Conservation (phyloP, 2,797 vertebrate genomes). For the Furcifer pardalis region DNA sequence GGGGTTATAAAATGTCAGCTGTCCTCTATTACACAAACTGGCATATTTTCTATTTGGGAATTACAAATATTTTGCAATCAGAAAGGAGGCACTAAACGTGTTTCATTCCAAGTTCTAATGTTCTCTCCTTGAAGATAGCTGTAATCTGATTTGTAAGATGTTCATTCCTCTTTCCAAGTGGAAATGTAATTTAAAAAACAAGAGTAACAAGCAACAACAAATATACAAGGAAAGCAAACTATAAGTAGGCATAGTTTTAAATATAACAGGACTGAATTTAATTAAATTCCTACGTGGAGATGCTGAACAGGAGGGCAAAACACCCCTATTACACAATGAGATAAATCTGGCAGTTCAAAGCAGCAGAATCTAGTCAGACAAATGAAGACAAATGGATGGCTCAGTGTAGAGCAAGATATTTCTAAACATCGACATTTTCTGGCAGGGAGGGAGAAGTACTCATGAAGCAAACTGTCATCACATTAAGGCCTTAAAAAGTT, state of each 20-base stretch:
- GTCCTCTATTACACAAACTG: neutral
- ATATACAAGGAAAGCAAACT: neutral
- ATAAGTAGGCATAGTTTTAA: neutral
- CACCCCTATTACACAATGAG: neutral
- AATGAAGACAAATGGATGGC: neutral
- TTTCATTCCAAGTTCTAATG: neutral
- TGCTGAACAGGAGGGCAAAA: neutral
- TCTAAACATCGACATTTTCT: neutral
- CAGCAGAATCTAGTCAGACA: neutral
- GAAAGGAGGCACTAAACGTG: neutral
- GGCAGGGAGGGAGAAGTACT: neutral
- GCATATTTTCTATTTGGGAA: neutral
- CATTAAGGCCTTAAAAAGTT: neutral
- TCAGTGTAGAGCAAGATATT: neutral
- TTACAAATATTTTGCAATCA: neutral
- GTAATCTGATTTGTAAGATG: conserved; percentile 2
- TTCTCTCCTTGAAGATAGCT: neutral
- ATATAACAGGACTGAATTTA: neutral
- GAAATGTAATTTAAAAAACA: neutral
- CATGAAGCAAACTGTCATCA: neutral
- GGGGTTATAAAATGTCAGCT: neutral
- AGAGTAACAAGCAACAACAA: neutral
- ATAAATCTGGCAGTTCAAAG: neutral
- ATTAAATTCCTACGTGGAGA: neutral
- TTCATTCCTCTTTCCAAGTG: neutral